These are phyloP conservation scores for Hipposideros armiger DNA, from an alignment of 2,113 vertebrate genomes.

Conservation along the genomic window DNA sequence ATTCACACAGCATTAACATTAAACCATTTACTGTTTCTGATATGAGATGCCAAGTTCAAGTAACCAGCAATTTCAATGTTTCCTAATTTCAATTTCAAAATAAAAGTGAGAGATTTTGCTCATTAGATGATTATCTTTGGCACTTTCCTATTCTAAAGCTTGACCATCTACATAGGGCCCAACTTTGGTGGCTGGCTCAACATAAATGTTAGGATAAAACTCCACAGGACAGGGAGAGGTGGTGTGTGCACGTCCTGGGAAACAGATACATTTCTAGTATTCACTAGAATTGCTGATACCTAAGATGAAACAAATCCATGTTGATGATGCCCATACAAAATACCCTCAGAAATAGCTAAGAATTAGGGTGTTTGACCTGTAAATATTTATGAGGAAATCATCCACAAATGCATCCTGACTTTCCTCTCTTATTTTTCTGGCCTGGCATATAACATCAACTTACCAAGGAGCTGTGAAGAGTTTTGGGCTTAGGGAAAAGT, in stretches of 20 bases:
- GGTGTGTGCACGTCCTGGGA: background rate
- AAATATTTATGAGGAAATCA: background rate
- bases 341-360: background rate
- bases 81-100: conserved; percentile 19
- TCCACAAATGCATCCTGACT: background rate
- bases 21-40: background rate
- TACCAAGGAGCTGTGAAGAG: background rate
- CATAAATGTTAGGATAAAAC: background rate
- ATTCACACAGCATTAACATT: conserved; percentile 21
- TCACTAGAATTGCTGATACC: background rate
- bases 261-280: background rate
- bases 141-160: background rate
- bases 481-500: background rate
- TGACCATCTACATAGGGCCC: background rate
- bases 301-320: background rate
- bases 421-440: background rate
- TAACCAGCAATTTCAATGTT: background rate
- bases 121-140: background rate
- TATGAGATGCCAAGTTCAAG: background rate
- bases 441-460: background rate
- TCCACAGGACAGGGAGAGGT: background rate
- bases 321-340: background rate
- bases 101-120: background rate
- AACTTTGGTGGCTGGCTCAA: background rate
- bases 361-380: background rate